Base-by-base conservation (phyloP, 2,888 invertebrate genomes). In the Lycia hirtaria region DNA sequence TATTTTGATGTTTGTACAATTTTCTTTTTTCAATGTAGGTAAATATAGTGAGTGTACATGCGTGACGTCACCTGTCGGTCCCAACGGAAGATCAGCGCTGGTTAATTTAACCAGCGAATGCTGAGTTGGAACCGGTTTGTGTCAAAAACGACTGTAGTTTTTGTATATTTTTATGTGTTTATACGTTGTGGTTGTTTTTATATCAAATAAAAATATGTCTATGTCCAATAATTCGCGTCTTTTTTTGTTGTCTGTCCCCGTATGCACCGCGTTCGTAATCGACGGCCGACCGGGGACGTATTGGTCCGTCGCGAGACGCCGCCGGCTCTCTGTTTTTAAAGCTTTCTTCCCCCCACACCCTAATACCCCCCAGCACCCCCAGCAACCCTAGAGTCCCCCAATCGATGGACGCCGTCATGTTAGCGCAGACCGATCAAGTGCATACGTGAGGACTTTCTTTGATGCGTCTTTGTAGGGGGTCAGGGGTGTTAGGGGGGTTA, bases 231-330 rank as follows among this genome's bases (percentile, higher is more conserved):
- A 19, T 22, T 33, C 9, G 3, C 28, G 14, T 20, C 6, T 51
- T 28, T 43, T 28, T 70, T 56, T 76, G 85, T 77, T 28, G 62
- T 78, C 88, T 63, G 68, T 85, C 77, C 56, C 43, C 82, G 78
- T 82, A 85, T 87, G 87, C 87, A 88, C 73, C 72, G 73, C 73
- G 79, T 67, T 72, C 76, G 88, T 88, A 90, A 90, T 88, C 88
- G 89, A 84, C 87, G 88, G 86, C 83, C 87, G 85, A 81, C 81
- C 82, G 84, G 89, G 90, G 89, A 90, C 89, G 88, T 87, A 89
- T 88, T 86, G 87, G 88, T 78, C 85, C 88, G 87, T 86, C 88
- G 88, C 78, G 78, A 89, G 89, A 89, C 88, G 88, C 80, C 84
- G 79, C 75, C 72, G 76, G 76, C 81, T 81, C 83, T 75, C 74